Evolutionary conservation across 1,140 invertebrate genomes (phyloP).

Genomic region (Harpegnathos saltator): DNA sequence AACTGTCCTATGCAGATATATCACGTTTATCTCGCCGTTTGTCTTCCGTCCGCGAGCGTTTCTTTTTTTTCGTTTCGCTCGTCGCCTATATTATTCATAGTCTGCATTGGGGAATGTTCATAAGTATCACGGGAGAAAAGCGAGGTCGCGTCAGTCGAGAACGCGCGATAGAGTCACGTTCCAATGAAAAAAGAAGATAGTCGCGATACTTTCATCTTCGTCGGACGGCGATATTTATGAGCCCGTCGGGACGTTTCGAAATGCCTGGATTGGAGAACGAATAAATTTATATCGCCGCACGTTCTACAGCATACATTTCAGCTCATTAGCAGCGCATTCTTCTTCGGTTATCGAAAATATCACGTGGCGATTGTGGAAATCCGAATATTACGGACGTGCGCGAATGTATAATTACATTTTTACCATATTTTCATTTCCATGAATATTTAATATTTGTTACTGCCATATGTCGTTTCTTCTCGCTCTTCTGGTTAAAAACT

Average conservation of each 20-base stretch:
- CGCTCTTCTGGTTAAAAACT: neutral
- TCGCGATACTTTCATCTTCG: constrained; percentile 25
- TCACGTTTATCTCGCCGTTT: constrained; percentile 40
- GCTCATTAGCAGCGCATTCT: neutral
- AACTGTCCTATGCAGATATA: constrained; percentile 17
- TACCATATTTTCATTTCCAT: constrained; percentile 5
- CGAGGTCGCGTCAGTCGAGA: constrained; percentile 6
- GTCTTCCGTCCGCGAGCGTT: constrained; percentile 18
- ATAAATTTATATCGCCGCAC: constrained; percentile 11
- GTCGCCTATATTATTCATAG: constrained; percentile 24
- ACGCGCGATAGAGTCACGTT: constrained; percentile 2
- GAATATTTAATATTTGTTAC: constrained; percentile 17
- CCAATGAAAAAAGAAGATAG: neutral
- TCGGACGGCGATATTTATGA: constrained; percentile 15
- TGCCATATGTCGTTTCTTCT: neutral
- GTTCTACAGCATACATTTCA: neutral
- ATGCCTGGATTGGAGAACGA: constrained; percentile 2
- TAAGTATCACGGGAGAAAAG: constrained; percentile 12
- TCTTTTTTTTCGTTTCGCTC: neutral
- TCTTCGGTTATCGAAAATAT: neutral
- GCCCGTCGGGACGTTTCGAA: constrained; percentile 10
- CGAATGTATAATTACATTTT: constrained; percentile 10
- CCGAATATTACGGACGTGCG: constrained; percentile 2
- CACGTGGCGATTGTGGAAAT: neutral
- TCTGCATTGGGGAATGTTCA: constrained; percentile 11